These are phyloP conservation scores for Vandiemenella viatica DNA, from an alignment of 2,888 invertebrate genomes.

Conservation along the genomic window DNA sequence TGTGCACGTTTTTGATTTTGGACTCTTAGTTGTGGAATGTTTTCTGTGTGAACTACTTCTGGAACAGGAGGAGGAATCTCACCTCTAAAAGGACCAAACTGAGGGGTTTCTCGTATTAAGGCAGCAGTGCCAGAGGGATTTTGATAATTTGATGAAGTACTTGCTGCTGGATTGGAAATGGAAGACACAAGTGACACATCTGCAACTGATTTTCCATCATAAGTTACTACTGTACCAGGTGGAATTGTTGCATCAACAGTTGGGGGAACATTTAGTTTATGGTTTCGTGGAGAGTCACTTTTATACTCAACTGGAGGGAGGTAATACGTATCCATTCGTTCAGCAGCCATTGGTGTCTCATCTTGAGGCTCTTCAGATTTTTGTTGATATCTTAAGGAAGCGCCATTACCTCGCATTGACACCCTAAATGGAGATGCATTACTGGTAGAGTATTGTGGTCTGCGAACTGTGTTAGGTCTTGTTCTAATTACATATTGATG, in stretches of 20 bases:
- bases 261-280: slow-evolving; percentile 9
- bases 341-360: slow-evolving; percentile 54
- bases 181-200: slow-evolving; percentile 38
- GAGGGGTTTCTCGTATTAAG: slow-evolving; percentile 44
- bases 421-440: slow-evolving; percentile 12
- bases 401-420: slow-evolving; percentile 9
- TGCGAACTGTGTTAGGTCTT: slow-evolving; percentile 31
- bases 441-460: slow-evolving; percentile 15
- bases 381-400: slow-evolving; percentile 12
- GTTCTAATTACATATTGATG: slow-evolving; percentile 27
- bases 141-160: slow-evolving; percentile 2
- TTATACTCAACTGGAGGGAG: slow-evolving; percentile 43
- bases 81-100: slow-evolving; percentile 58
- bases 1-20: slow-evolving; percentile 6
- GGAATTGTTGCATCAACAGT: slow-evolving; percentile 24
- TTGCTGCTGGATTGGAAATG: slow-evolving; percentile 3
- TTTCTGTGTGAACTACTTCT: slow-evolving; percentile 28
- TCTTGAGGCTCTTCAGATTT: slow-evolving; percentile 25
- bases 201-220: slow-evolving; percentile 59
- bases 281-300: background rate
- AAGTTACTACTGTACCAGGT: slow-evolving; percentile 50
- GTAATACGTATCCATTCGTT: slow-evolving; percentile 55
- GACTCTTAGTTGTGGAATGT: slow-evolving; percentile 23
- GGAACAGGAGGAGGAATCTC: slow-evolving; percentile 49
- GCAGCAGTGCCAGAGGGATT: slow-evolving; percentile 7